phyloP scores from a whole-genome alignment of 2,113 vertebrate species.

The Neoarius graeffei region DNA sequence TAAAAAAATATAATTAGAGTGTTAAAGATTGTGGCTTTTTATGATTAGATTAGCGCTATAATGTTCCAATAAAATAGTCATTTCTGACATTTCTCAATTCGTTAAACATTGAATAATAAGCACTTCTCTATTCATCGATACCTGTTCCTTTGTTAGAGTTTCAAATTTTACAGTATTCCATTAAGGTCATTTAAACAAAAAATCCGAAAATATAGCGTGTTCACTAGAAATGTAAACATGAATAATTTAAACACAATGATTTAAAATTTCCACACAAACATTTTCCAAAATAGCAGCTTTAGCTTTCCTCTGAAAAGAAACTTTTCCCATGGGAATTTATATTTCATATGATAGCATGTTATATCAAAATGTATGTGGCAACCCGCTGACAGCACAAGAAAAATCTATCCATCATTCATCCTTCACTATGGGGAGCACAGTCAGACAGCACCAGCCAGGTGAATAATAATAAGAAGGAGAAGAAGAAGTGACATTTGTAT shows the following conservation, averaged over 20 bases:
- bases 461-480: no score
- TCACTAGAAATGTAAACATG: background rate
- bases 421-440: background rate
- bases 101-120: background rate
- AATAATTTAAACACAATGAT: background rate
- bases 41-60: background rate
- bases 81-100: background rate
- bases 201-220: background rate
- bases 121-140: background rate
- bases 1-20: background rate
- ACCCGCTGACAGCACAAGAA: background rate
- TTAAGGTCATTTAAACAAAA: background rate
- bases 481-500: no score
- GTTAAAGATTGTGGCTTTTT: background rate
- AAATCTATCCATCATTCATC: background rate
- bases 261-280: background rate
- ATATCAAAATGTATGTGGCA: background rate
- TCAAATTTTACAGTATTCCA: background rate
- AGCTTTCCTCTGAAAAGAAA: background rate
- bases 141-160: background rate
- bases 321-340: background rate
- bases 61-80: background rate
- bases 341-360: background rate
- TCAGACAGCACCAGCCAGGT: background rate
- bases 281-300: background rate